phyloP scores from a whole-genome alignment of 2,888 invertebrate genomes.

The Acrocyrtus sp. region DNA sequence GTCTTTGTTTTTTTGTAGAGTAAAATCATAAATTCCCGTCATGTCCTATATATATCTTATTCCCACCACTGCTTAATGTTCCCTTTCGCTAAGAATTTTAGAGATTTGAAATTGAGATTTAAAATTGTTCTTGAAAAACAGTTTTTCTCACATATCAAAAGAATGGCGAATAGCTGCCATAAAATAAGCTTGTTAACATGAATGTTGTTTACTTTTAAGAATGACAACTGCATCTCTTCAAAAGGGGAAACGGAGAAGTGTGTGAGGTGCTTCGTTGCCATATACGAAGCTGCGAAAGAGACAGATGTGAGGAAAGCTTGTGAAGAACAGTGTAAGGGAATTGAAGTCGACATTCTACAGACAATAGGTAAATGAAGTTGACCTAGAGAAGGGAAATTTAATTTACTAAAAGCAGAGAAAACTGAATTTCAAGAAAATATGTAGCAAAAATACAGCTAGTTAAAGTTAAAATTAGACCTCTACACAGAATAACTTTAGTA shows the following conservation, averaged over 20 bases:
- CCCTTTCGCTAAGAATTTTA: neutral
- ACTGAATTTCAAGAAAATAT: too few relatives aligned
- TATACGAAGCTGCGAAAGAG: neutral
- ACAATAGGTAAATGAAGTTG: too few relatives aligned
- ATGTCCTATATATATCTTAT: too few relatives aligned
- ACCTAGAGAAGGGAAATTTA: too few relatives aligned
- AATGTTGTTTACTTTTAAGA: slow-evolving; percentile 1
- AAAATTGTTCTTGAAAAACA: neutral
- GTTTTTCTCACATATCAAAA: neutral
- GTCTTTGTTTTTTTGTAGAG: neutral
- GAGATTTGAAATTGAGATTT: neutral
- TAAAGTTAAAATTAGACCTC: too few relatives aligned
- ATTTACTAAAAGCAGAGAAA: too few relatives aligned
- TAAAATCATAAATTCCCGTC: neutral
- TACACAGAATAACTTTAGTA: too few relatives aligned
- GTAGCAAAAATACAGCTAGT: too few relatives aligned
- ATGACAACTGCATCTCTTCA: neutral
- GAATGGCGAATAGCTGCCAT: too few relatives aligned
- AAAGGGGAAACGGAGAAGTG: neutral
- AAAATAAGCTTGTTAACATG: neutral
- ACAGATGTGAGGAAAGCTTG: slow-evolving; percentile 5
- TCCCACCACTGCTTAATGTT: too few relatives aligned
- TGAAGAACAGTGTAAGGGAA: slow-evolving; percentile 3
- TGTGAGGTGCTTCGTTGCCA: slow-evolving; percentile 10
- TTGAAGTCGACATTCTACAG: too few relatives aligned